Evolutionary conservation across 1,140 invertebrate genomes (phyloP).

Genomic region (Alviniconcha marisindica): DNA sequence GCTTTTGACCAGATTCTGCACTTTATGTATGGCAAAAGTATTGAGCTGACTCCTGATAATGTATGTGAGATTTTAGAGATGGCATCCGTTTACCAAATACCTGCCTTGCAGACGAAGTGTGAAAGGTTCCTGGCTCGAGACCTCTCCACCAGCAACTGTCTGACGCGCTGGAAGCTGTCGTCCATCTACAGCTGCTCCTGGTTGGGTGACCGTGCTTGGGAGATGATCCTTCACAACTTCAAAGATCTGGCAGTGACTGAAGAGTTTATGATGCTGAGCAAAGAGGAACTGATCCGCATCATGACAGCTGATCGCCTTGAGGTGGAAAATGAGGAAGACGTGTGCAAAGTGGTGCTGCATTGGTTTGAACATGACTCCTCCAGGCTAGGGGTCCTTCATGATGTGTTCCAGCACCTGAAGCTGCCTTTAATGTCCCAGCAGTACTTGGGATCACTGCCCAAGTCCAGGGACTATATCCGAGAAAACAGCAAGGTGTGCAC

Average conservation of each 20-base stretch:
- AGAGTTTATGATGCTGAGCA: conserved; percentile 54
- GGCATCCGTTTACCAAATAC: conserved; percentile 89
- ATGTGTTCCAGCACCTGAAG: conserved; percentile 39
- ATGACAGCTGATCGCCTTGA: conserved; percentile 61
- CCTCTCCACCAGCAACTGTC: conserved; percentile 92
- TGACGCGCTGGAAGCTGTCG: conserved; percentile 92
- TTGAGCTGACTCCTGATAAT: conserved; percentile 69
- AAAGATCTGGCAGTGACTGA: conserved; percentile 44
- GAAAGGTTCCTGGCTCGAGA: conserved; percentile 91
- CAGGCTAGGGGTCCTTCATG: conserved; percentile 28
- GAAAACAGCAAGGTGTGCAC: conserved; percentile 26
- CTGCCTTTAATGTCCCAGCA: conserved; percentile 46
- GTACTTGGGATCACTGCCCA: conserved; percentile 26
- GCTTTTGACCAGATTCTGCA: conserved; percentile 51
- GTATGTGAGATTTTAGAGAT: conserved; percentile 90
- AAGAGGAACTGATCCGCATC: conserved; percentile 54
- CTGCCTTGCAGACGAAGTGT: conserved; percentile 89
- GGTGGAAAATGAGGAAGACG: conserved; percentile 58
- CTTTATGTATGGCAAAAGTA: conserved; percentile 53
- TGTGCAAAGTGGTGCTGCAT: conserved; percentile 49
- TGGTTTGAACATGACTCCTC: conserved; percentile 55
- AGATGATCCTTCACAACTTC: conserved; percentile 59
- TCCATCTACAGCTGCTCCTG: conserved; percentile 81
- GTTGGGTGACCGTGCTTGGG: conserved; percentile 46
- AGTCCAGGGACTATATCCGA: conserved; percentile 15